Evolutionary conservation across 1,140 invertebrate species (phyloP).

Genomic region (Carposina sasakii): DNA sequence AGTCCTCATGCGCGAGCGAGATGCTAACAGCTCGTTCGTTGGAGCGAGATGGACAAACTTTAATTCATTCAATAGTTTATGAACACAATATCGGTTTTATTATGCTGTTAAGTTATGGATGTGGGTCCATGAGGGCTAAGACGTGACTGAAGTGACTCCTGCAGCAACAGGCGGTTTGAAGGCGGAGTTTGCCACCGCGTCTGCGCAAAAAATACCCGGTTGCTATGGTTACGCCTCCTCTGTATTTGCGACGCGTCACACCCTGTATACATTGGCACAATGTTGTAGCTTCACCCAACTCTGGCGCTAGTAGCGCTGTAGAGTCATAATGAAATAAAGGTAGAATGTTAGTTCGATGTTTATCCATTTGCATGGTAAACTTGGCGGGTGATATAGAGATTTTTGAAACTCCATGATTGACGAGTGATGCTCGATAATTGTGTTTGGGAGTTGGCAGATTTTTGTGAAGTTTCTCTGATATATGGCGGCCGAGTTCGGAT

Average conservation of each 20-base stretch:
- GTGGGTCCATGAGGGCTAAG: slow-evolving; percentile 32
- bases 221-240: slow-evolving; percentile 66
- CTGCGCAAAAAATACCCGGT: slow-evolving; percentile 51
- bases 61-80: slow-evolving; percentile 26
- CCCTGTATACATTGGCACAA: too few relatives aligned
- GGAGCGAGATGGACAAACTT: slow-evolving; percentile 24
- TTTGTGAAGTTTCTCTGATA: slow-evolving; percentile 24
- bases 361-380: too few relatives aligned
- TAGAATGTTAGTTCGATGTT: too few relatives aligned
- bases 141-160: slow-evolving; percentile 49
- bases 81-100: slow-evolving; percentile 13
- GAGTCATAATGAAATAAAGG: too few relatives aligned
- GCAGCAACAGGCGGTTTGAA: slow-evolving; percentile 64
- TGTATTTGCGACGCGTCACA: slow-evolving; percentile 52
- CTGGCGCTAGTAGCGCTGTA: too few relatives aligned
- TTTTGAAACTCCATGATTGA: slow-evolving; percentile 51
- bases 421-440: slow-evolving; percentile 49
- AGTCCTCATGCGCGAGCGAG: slow-evolving; percentile 47
- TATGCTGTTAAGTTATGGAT: slow-evolving; percentile 17
- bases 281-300: too few relatives aligned
- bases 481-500: too few relatives aligned
- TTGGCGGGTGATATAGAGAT: slow-evolving; percentile 27
- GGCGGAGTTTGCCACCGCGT: slow-evolving; percentile 50
- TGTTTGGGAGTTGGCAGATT: slow-evolving; percentile 35
- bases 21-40: slow-evolving; percentile 28